Evolutionary conservation across 1,140 invertebrate genomes (phyloP), one percentile per base, ranked within the genome.

Genomic region (Anoplolepis gracilipes): DNA sequence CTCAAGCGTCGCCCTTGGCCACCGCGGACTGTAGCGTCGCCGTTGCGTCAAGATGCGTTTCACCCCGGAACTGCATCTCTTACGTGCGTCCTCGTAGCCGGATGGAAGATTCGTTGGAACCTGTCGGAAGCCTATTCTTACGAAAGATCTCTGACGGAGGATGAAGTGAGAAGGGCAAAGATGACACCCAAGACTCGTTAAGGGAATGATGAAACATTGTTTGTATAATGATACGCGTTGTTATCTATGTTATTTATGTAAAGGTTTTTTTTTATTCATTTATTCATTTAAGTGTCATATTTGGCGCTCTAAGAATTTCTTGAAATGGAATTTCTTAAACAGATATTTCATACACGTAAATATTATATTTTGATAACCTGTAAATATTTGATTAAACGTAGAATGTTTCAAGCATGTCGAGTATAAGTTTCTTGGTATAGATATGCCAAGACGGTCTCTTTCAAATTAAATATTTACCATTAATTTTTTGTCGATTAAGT

Each of bases 1-100:
- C 73, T 84, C 72, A 65, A 61, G 70, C 67, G 81, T 75, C 81
- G 55, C 25, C 70, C 64, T 28, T 39, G 77, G 76, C 39, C 62
- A 25, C 39, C 62, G 28, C 65, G 78, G 30, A 76, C 5, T 55
- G 19, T 30, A 7, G 61, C 70, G 16, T 13, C 62, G 33, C 2
- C 49, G 25, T 57, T 61, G 77, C 19, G 64, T 42, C 77, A 39
- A 62, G 28, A 76, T 84, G 65, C 72, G 36, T n/a, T 53, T 64
- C 87, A 87, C 77, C 84, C 87, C 88, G 88, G 87, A 90, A 90
- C 78, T 90, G 78, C 87, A 75, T 70, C 79, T 59, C 79, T 67
- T 85, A 75, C 49, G 72, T 46, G 33, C n/a, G 84, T 65, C 22
- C 59, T 42, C 57, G 49, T 11, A 28, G 72, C 36, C 53, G 39